Conservation (phyloP, 2,113 vertebrate species). For the Mobula birostris region DNA sequence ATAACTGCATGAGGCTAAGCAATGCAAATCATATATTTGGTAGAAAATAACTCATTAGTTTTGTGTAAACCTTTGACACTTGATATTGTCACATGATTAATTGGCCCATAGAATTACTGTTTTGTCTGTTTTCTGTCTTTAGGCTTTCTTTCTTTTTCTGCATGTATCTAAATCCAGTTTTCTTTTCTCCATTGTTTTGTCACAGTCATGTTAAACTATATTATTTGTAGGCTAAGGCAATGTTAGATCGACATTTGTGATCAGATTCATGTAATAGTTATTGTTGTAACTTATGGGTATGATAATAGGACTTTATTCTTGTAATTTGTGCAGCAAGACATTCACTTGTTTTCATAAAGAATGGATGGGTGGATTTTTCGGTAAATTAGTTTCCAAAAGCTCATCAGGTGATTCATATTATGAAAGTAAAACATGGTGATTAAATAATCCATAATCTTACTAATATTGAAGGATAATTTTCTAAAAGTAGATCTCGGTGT, state of each 20-base stretch:
- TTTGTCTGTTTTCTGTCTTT: background rate
- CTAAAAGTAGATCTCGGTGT: background rate
- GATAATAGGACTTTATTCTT: background rate
- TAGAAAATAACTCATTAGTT: background rate
- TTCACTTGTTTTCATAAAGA: background rate
- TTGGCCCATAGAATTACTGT: background rate
- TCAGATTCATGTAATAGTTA: no score
- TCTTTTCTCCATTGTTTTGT: background rate
- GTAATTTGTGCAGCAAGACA: background rate
- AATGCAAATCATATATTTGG: background rate
- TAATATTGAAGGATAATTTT: background rate
- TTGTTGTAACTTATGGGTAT: background rate
- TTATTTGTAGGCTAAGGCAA: background rate
- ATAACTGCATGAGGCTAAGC: background rate
- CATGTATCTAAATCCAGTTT: background rate
- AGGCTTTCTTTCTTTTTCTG: background rate
- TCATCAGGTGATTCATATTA: background rate
- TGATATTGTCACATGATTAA: background rate
- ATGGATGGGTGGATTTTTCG: background rate
- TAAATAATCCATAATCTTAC: background rate
- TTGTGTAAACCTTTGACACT: background rate
- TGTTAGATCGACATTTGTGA: background rate
- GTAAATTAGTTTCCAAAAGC: background rate
- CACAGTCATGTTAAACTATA: background rate
- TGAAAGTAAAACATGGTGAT: background rate